These are phyloP conservation scores for Manis crassicaudata DNA, from an alignment of 2,797 vertebrate genomes.

Conservation along the genomic window DNA sequence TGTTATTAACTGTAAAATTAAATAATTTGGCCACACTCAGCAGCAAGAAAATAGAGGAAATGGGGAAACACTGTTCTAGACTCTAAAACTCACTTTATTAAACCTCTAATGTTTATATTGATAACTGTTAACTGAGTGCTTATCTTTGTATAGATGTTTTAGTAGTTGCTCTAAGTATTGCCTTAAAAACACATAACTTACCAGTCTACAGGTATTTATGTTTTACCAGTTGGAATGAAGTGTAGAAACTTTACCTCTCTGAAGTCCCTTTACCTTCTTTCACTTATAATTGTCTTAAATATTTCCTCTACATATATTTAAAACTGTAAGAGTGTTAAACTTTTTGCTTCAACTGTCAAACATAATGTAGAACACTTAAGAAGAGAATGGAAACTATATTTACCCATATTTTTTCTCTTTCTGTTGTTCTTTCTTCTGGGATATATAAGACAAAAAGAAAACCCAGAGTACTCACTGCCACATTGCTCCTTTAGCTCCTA, in stretches of 20 bases:
- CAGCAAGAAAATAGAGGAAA: not conserved
- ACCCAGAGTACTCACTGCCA: not conserved
- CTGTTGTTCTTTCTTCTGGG: not conserved
- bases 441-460: not conserved
- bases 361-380: not conserved
- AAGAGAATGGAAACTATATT: not conserved
- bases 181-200: conserved; percentile 8
- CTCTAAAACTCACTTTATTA: not conserved
- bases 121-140: not conserved
- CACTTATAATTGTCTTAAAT: not conserved
- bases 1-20: conserved; percentile 3
- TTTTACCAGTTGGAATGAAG: not conserved
- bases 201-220: not conserved
- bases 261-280: not conserved
- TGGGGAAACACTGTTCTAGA: not conserved
- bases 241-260: not conserved
- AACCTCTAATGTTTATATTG: not conserved
- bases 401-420: not conserved
- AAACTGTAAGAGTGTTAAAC: not conserved
- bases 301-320: not conserved
- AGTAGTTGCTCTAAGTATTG: not conserved
- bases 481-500: not conserved
- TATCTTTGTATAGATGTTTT: not conserved
- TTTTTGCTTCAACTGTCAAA: not conserved
- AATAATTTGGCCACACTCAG: not conserved